Evolutionary conservation across 1,140 invertebrate species (phyloP).

Genomic region (Bombyx mori): DNA sequence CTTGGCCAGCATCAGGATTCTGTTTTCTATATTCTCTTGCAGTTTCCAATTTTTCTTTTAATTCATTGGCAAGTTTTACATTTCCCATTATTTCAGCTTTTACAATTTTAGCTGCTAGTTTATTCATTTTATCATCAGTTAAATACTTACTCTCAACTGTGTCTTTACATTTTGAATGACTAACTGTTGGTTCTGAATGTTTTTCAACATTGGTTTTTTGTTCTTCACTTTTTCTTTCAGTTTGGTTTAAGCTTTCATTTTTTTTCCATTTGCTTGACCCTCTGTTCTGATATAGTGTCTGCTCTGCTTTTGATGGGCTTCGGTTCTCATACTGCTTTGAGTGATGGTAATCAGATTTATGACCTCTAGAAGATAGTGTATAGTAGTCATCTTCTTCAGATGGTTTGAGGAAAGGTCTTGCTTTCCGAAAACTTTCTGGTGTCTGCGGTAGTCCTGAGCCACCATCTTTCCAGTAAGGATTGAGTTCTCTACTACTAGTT

Average conservation of each 20-base stretch:
- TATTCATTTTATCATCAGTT: conserved; percentile 89
- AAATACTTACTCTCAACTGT: conserved; percentile 43
- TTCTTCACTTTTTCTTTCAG: conserved; percentile 12
- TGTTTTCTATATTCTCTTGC: conserved; percentile 75
- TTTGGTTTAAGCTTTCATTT: conserved; percentile 10
- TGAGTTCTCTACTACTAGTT: conserved; percentile 83
- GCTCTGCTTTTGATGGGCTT: not conserved
- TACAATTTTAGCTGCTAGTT: conserved; percentile 87
- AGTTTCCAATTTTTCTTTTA: conserved; percentile 82
- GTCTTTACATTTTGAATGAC: conserved; percentile 23
- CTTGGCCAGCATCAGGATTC: conserved; percentile 41
- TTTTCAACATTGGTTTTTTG: conserved; percentile 10
- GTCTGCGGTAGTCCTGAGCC: conserved; percentile 82
- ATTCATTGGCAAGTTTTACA: conserved; percentile 74
- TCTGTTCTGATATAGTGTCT: conserved; percentile 15
- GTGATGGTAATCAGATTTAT: conserved; percentile 1
- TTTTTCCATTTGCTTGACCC: conserved; percentile 38
- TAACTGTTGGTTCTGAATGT: conserved; percentile 5
- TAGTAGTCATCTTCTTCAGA: conserved; percentile 42
- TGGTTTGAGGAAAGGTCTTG: conserved; percentile 62
- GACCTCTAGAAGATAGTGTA: conserved; percentile 18
- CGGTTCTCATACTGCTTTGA: too few species aligned
- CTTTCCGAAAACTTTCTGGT: conserved; percentile 31
- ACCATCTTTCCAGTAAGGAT: conserved; percentile 94
- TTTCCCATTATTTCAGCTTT: conserved; percentile 94